Base-by-base conservation (phyloP, 92 coral and sea anemone species). In the Epizoanthus illoricatus region DNA sequence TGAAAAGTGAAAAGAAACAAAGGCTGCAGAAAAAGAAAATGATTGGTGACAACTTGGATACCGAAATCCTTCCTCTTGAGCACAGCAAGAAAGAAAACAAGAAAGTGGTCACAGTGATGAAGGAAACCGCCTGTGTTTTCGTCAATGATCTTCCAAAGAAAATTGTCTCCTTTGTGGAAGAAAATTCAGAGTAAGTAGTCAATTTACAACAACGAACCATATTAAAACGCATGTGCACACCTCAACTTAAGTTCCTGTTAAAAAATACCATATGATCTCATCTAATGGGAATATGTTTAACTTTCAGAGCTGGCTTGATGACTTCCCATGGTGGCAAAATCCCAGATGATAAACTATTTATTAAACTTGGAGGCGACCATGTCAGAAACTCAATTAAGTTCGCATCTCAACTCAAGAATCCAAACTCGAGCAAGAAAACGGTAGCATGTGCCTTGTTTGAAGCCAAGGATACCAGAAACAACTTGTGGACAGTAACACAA, bases 1-100 rank as follows among this genome's bases (percentile, higher is more conserved):
- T 65, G 69, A 16, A 65, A 65, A 65, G 69, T 65, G 69, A 65
- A 65, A 65, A 65, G 12, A 65, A 65, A 65, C 69, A 65, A 10
- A 5, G 69, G 13, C 12, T 12, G 40, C 69, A 65, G 69, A 65
- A 65, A 65, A 65, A 12, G 19, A 15, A 33, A 20, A 20, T 65
- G 24, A 15, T 65, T 33, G 69, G 69, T 33, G 69, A 63, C 7
- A 63, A 63, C 11, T 24, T 63, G 20, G 69, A 63, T 24, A n/a
- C 69, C 7, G 69, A 63, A 63, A 3, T 63, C 21, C 69, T 63
- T 63, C 69, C 69, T 24, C 69, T 63, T 63, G 69, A 63, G 69
- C 33, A 63, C 13, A n/a, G 21, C 20, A 24, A 63, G 69, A 63
- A 63, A 63, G 33, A 63, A 63, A 16, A 3, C 69, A 63, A 63